Evolutionary conservation across 2,888 invertebrate genomes (phyloP), one percentile per base, ranked within the genome.

Genomic region (Thelaira solivaga): DNA sequence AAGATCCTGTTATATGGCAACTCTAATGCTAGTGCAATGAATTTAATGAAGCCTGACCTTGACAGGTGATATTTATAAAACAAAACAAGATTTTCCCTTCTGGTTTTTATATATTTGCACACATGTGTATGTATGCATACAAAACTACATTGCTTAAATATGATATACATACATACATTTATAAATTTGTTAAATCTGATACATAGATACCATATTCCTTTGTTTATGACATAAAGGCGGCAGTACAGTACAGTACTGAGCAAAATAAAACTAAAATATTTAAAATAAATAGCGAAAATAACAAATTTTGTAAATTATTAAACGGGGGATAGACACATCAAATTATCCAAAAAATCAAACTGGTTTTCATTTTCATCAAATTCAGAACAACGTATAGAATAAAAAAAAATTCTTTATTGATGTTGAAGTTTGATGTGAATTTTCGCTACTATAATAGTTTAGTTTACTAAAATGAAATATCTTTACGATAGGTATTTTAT

Each of bases 21-120:
- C 51, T 31, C 53, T 51, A 13, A n/a, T 4, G 10, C 41, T 5
- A 29, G 26, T 20, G 36, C 49, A 51, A 29, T 53, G 31, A 31
- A 41, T 24, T 43, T 20, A 53, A 43, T 53, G 22, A 11, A 53
- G 7, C 13, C 20, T 65, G 43, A 53, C 65, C 65, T 65, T 65
- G 65, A 31, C 65, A 65, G 65, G 31, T 65, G 65, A 41, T 65
- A 53, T 34, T 53, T 31, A 22, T 26, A 61, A 43, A 65, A 51
- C 13, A 41, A 47, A 41, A 8, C 31, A 31, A 39, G 29, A 16
- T 18, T 11, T 29, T 2, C 18, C 6, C 29, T 29, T 29, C 18
- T 29, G 16, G 10, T 51, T 51, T 26, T 29, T 31, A 31, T 10
- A 49, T 4, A 11, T 24, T 29, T n/a, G 29, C 49, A 24, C 7